phyloP scores from a whole-genome alignment of 2,797 vertebrate species.

The Gymnoscopelus microlampas region DNA sequence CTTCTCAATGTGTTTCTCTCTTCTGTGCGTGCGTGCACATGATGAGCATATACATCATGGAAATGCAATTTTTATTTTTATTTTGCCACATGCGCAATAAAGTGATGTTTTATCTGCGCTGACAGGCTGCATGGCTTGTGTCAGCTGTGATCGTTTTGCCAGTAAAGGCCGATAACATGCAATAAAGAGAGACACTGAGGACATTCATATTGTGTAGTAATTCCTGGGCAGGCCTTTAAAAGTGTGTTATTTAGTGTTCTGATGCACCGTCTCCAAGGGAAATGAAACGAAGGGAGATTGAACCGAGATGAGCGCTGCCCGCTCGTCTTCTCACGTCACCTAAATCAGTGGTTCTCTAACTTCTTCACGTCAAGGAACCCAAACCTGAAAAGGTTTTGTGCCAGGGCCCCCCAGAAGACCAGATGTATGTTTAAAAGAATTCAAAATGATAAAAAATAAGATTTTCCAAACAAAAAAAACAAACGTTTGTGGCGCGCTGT shows the following conservation, averaged over 20 bases:
- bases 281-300: conserved; percentile 3
- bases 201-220: not conserved
- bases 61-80: conserved; percentile 6
- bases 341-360: too few species aligned
- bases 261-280: conserved; percentile 8
- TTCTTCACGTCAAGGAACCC: too few species aligned
- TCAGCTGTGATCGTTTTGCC: conserved; percentile 48
- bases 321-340: not conserved
- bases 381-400: too few species aligned
- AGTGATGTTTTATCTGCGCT: conserved; percentile 29
- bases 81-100: conserved; percentile 30
- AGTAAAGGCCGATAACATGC: conserved; percentile 34
- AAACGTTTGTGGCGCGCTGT: too few species aligned
- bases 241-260: conserved; percentile 25
- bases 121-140: conserved; percentile 22
- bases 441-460: too few species aligned
- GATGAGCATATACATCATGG: conserved; percentile 11
- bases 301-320: conserved; percentile 11
- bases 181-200: conserved; percentile 10
- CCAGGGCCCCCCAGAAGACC: too few species aligned
- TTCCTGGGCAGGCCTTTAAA: conserved; percentile 4
- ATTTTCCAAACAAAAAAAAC: too few species aligned
- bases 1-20: conserved; percentile 31
- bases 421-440: too few species aligned
- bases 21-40: not conserved